Percentiles rank a stretch among this genome's conserved stretches.
phyloP scores from a whole-genome alignment of 2,888 invertebrate genomes.

The Napeogenes inachia region DNA sequence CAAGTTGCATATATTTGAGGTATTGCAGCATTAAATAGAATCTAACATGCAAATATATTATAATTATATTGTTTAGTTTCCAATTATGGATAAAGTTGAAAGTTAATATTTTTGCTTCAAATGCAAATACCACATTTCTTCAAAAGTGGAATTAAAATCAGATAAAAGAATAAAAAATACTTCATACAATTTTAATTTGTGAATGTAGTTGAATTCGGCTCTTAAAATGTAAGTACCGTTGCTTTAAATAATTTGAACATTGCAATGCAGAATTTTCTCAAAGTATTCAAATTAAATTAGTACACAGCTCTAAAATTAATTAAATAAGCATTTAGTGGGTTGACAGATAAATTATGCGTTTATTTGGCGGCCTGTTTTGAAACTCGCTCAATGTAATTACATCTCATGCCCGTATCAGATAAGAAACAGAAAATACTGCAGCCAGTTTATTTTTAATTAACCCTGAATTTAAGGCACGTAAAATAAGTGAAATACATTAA shows the following conservation, averaged over 20 bases:
- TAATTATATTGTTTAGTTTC: too few relatives aligned
- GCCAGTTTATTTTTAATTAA: slow-evolving; percentile 65
- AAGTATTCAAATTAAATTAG: slow-evolving; percentile 18
- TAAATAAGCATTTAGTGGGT: slow-evolving; percentile 26
- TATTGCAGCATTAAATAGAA: too few relatives aligned
- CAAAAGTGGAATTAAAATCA: too few relatives aligned
- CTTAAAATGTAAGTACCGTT: not conserved
- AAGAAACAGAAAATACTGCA: slow-evolving; percentile 58
- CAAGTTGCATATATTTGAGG: not conserved
- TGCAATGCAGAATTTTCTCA: not conserved
- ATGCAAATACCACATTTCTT: too few relatives aligned
- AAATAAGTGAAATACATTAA: slow-evolving; percentile 3
- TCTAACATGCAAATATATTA: too few relatives aligned
- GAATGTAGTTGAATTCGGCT: not conserved
- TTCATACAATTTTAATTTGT: too few relatives aligned
- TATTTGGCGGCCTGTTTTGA: slow-evolving; percentile 56
- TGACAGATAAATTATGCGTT: slow-evolving; percentile 41
- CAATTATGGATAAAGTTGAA: too few relatives aligned
- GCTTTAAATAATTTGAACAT: not conserved
- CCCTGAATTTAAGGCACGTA: slow-evolving; percentile 40
- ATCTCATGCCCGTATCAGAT: slow-evolving; percentile 68
- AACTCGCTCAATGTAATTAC: slow-evolving; percentile 62
- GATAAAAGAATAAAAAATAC: too few relatives aligned
- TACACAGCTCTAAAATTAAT: slow-evolving; percentile 26
- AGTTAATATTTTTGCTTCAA: too few relatives aligned